Evolutionary conservation across 2,888 invertebrate species (phyloP).

Genomic region (Tachystola acroxantha): DNA sequence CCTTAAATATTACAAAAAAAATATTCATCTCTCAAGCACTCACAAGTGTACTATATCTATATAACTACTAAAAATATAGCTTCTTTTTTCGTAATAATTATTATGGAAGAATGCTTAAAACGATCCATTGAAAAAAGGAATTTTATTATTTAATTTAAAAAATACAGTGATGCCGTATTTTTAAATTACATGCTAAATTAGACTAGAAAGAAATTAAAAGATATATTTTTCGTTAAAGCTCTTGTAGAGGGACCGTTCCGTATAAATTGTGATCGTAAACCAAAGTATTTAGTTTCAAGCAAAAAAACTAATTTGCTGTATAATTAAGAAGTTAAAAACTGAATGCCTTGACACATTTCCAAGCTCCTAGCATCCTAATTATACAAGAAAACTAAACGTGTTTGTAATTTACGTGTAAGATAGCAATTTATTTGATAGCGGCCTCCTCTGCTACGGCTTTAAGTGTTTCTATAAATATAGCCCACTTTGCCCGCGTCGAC

Average conservation of each 20-base stretch:
- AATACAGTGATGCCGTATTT: slow-evolving; percentile 26
- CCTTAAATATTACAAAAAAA: slow-evolving; percentile 49
- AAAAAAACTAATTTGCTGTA: too few species aligned
- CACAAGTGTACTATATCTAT: slow-evolving; percentile 42
- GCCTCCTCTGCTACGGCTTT: too few species aligned
- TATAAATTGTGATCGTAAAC: too few species aligned
- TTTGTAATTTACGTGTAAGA: too few species aligned
- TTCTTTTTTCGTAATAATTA: slow-evolving; percentile 51
- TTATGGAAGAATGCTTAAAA: slow-evolving; percentile 64
- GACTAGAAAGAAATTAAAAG: slow-evolving; percentile 71
- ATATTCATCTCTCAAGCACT: slow-evolving; percentile 27
- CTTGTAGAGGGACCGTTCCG: too few species aligned
- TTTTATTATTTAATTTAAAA: too few species aligned
- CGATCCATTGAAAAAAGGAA: slow-evolving; percentile 42
- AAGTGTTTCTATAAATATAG: slow-evolving; percentile 39
- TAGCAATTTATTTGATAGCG: too few species aligned
- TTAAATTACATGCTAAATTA: slow-evolving; percentile 54
- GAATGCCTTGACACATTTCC: too few species aligned
- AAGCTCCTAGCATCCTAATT: too few species aligned
- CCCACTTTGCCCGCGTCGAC: slow-evolving; percentile 42
- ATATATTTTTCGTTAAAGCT: slow-evolving; percentile 41
- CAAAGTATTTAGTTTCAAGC: too few species aligned
- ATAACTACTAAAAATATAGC: slow-evolving; percentile 55
- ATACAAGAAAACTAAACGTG: too few species aligned
- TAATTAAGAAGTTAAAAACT: too few species aligned